phyloP scores from a whole-genome alignment of 2,888 invertebrate species.

The Deilephila elpenor region DNA sequence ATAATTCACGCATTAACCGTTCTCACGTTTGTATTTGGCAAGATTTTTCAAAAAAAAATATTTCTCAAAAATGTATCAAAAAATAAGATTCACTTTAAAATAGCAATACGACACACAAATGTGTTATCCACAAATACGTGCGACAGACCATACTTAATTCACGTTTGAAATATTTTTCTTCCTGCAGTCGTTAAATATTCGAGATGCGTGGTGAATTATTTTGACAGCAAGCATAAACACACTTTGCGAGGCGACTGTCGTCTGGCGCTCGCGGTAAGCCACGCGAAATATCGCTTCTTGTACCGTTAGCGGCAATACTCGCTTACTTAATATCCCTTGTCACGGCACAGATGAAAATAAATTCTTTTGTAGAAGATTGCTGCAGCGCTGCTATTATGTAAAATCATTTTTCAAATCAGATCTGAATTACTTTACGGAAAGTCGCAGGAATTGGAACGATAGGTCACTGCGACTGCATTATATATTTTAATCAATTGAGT shows the following conservation, averaged over 20 bases:
- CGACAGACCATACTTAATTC: not conserved
- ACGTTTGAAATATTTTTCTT: constrained; percentile 25
- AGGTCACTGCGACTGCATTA: no score
- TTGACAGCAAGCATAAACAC: constrained; percentile 33
- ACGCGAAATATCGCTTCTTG: constrained; percentile 21
- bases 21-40: no score
- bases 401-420: not conserved
- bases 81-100: not conserved
- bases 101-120: not conserved
- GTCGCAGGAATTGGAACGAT: no score
- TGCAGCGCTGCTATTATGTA: not conserved
- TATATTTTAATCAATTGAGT: no score
- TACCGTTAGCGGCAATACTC: not conserved
- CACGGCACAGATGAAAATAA: not conserved
- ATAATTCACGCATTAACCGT: no score
- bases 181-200: constrained; percentile 23
- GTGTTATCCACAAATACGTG: not conserved
- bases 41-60: no score
- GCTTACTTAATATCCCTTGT: not conserved
- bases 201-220: constrained; percentile 33
- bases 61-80: no score
- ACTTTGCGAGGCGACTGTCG: constrained; percentile 22
- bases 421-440: no score
- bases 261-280: constrained; percentile 7
- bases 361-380: not conserved